Percentiles rank a stretch among this genome's conserved stretches.
phyloP scores from a whole-genome alignment of 2,797 vertebrate species.

The Paguma larvata region DNA sequence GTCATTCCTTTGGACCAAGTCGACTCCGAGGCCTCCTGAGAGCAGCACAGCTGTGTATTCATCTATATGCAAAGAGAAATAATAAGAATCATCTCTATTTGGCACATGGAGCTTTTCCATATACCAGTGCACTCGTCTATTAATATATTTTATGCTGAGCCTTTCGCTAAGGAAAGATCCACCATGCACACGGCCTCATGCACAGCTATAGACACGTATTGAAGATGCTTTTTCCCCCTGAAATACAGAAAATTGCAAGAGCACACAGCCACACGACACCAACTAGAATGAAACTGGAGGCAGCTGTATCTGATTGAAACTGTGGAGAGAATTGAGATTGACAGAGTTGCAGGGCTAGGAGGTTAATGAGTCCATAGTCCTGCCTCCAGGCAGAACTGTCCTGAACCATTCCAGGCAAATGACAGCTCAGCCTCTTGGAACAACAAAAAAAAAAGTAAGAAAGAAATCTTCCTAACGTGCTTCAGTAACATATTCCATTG shows the following conservation, averaged over 20 bases:
- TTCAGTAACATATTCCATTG: conserved; percentile 70
- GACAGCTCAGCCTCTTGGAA: conserved; percentile 68
- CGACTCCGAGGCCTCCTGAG: conserved; percentile 66
- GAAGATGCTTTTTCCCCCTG: not conserved
- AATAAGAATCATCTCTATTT: conserved; percentile 61
- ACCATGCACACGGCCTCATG: not conserved
- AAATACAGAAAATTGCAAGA: conserved; percentile 52
- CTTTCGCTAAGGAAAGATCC: not conserved
- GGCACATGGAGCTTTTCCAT: conserved; percentile 34
- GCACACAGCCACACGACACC: conserved; percentile 31
- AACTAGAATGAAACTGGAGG: conserved; percentile 44
- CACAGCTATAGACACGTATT: not conserved
- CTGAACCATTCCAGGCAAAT: conserved; percentile 72
- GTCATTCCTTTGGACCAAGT: conserved; percentile 76
- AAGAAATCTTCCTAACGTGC: conserved; percentile 39
- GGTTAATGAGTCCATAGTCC: conserved; percentile 81
- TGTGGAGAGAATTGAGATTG: conserved; percentile 62
- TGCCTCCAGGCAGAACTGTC: conserved; percentile 80
- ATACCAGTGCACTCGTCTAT: not conserved
- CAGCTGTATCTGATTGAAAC: conserved; percentile 75
- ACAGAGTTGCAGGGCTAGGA: conserved; percentile 68
- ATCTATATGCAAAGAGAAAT: conserved; percentile 75
- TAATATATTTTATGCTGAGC: not conserved
- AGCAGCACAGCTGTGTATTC: conserved; percentile 56
- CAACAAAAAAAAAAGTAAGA: conserved; percentile 10